Conservation (phyloP, 2,113 vertebrate species). For the Gadus chalcogrammus region DNA sequence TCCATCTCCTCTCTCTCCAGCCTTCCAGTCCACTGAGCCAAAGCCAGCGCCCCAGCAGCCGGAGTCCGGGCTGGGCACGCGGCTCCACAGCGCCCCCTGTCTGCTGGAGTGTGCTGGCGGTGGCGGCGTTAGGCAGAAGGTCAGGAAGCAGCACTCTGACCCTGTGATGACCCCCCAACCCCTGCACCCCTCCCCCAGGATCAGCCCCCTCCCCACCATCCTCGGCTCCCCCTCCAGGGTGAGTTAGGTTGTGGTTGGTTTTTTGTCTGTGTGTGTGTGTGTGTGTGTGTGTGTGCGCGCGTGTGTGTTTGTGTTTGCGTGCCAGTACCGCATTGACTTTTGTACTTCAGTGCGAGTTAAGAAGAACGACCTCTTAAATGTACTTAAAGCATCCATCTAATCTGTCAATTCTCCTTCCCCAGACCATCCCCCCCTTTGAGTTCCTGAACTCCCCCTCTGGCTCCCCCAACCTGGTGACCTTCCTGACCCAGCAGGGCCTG, state of each 20-base stretch:
- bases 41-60: conserved; percentile 48
- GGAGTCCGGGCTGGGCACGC: conserved; percentile 77
- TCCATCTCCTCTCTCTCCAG: conserved; percentile 21
- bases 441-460: conserved; percentile 85
- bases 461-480: conserved; percentile 86
- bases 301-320: too few species aligned
- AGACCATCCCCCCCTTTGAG: conserved; percentile 85
- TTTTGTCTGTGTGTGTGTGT: neutral
- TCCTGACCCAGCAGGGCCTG: conserved; percentile 86
- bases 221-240: conserved; percentile 93
- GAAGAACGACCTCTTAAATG: too few species aligned
- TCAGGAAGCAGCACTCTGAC: conserved; percentile 91
- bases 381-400: neutral
- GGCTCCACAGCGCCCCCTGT: conserved; percentile 96
- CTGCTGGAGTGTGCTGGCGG: conserved; percentile 80
- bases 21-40: conserved; percentile 44
- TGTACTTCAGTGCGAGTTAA: too few species aligned
- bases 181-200: conserved; percentile 86
- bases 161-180: conserved; percentile 77
- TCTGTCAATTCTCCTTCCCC: neutral
- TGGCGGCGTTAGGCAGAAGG: conserved; percentile 81
- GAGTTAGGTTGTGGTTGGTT: conserved; percentile 14
- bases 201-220: conserved; percentile 92
- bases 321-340: too few species aligned
- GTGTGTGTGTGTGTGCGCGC: neutral